Evolutionary conservation across 2,113 vertebrate genomes (phyloP), one percentile per base, ranked within the genome.

Genomic region (Plecturocebus donacophilus): DNA sequence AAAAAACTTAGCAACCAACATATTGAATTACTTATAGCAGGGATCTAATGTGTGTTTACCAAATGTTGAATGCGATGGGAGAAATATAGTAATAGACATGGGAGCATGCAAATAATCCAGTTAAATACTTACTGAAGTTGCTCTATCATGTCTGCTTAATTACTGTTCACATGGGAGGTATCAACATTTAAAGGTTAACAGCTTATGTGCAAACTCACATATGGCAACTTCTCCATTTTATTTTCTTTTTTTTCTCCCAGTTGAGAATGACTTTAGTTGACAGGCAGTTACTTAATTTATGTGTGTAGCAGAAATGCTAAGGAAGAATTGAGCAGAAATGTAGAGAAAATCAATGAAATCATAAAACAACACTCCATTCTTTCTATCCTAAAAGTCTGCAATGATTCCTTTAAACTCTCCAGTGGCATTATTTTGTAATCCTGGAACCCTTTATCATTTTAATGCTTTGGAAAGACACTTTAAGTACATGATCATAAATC

Each of bases 171-270:
- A 76, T 14, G 40, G 70, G 54, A 80, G 52, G 1, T 45, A 90
- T 81, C 30, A 68, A 61, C 52, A 82, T 54, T 83, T 61, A 75
- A 94, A 95, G 6, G 73, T 76, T 87, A 90, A 97, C 91, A 83
- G 32, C 71, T 76, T 79, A 70, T 77, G 3, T 92, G 71, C 1
- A 95, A 90, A 76, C 11, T 76, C 5, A 2, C n/a, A 80, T 82
- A 91, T 68, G 38, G 40, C 35, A 73, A 89, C 86, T 54, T 52
- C 40, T 91, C 73, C 10, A 56, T 56, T 30, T n/a, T 64, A 75
- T 64, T 23, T 8, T 38, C 30, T 61, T 3, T 8, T 30, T 13
- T 49, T 45, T 38, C 32, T 5, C 23, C 87, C 45, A n/a, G 17
- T 5, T 54, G 6, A 32, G 30, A 42, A 83, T 82, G 64, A 87